A percentile compares a stretch with the other conserved stretches of the same genome.
phyloP scores from a whole-genome alignment of 2,888 invertebrate genomes.

The Ferrisia virgata region DNA sequence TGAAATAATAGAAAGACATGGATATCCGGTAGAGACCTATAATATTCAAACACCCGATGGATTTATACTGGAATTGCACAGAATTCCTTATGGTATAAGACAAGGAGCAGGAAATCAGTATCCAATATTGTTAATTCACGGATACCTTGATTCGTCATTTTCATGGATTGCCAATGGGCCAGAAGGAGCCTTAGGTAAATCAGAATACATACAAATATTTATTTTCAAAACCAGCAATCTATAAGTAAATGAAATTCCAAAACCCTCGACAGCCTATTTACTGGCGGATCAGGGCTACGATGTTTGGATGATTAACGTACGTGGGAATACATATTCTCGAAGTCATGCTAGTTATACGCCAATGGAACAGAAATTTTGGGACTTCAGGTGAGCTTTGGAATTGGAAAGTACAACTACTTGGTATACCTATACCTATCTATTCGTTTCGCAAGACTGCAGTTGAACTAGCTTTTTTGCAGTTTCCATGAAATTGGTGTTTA shows the following conservation, averaged over 20 bases:
- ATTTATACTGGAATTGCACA: conserved; percentile 62
- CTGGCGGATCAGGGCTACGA: too few relatives aligned
- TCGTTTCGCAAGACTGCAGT: neutral
- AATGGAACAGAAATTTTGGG: too few relatives aligned
- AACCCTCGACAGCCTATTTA: too few relatives aligned
- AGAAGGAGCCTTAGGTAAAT: conserved; percentile 61
- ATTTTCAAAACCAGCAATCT: too few relatives aligned
- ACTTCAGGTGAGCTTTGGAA: too few relatives aligned
- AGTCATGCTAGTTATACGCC: too few relatives aligned
- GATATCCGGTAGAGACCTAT: conserved; percentile 58
- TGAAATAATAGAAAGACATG: conserved; percentile 55
- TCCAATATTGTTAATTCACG: conserved; percentile 59
- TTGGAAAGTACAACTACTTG: too few relatives aligned
- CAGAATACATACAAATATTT: neutral
- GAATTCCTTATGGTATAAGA: conserved; percentile 58
- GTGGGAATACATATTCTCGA: too few relatives aligned
- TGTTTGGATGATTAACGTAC: too few relatives aligned
- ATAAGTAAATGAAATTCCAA: too few relatives aligned
- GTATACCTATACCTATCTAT: too few relatives aligned
- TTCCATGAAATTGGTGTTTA: conserved; percentile 85
- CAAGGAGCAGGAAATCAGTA: conserved; percentile 43
- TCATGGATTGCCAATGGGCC: conserved; percentile 70
- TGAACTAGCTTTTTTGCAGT: conserved; percentile 54
- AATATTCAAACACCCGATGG: conserved; percentile 60
- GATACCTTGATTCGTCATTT: conserved; percentile 64